phyloP scores from a whole-genome alignment of 2,888 invertebrate species.

The Stenoptilia bipunctidactyla region DNA sequence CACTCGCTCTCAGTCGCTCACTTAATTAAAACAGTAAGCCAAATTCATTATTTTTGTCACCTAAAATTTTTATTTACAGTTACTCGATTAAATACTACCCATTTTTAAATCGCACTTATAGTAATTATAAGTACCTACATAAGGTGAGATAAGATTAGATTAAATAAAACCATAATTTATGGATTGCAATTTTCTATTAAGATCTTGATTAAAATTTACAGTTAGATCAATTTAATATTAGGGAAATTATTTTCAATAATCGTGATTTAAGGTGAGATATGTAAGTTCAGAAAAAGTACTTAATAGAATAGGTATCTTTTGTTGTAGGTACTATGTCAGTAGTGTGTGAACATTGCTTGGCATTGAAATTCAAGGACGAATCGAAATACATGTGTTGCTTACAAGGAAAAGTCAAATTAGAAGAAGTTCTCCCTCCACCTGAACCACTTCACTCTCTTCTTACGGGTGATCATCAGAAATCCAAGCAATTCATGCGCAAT shows the following conservation, averaged over 20 bases:
- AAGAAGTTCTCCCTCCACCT: constrained; percentile 15
- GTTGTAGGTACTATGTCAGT: constrained; percentile 18
- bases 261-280: neutral
- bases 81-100: too few relatives aligned
- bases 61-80: too few relatives aligned
- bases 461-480: constrained; percentile 16
- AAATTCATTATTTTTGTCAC: too few relatives aligned
- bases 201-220: neutral
- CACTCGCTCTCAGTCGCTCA: too few relatives aligned
- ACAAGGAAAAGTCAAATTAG: constrained; percentile 17
- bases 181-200: too few relatives aligned
- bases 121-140: too few relatives aligned
- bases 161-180: too few relatives aligned
- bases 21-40: too few relatives aligned
- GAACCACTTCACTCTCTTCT: constrained; percentile 15
- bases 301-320: too few relatives aligned
- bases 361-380: constrained; percentile 15
- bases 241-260: neutral
- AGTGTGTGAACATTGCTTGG: constrained; percentile 18
- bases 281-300: too few relatives aligned
- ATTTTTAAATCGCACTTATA: too few relatives aligned
- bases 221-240: neutral
- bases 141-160: too few relatives aligned
- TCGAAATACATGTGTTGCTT: constrained; percentile 15
- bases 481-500: constrained; percentile 16